These are phyloP conservation scores for Mythimna pallens DNA, from an alignment of 2,888 invertebrate species.

Conservation along the genomic window DNA sequence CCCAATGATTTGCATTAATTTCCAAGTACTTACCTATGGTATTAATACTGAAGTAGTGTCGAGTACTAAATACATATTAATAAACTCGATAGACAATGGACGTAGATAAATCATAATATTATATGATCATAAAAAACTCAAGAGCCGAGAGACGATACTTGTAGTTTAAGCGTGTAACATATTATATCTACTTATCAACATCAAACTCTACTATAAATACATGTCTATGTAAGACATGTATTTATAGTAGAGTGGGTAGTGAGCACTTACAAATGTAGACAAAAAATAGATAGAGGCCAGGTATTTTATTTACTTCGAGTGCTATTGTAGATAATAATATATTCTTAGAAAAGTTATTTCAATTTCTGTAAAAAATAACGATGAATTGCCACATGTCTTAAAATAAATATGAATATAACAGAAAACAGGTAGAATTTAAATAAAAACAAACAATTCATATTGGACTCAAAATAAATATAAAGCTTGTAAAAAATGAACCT, in stretches of 20 bases:
- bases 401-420: not conserved
- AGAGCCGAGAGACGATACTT: not conserved
- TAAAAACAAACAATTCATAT: not conserved
- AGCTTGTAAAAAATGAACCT: too few relatives aligned
- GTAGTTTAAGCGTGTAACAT: not conserved
- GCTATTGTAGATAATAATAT: not conserved
- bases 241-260: not conserved
- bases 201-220: too few relatives aligned
- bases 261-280: not conserved
- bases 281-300: not conserved
- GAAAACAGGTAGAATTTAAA: not conserved
- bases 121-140: slow-evolving; percentile 16
- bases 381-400: not conserved
- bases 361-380: not conserved
- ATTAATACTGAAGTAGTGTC: slow-evolving; percentile 27
- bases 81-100: slow-evolving; percentile 24
- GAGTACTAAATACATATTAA: slow-evolving; percentile 23
- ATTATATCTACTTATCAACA: not conserved
- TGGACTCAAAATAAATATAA: not conserved
- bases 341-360: not conserved
- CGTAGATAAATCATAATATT: slow-evolving; percentile 25
- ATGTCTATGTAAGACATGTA: too few relatives aligned
- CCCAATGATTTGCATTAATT: slow-evolving; percentile 8
- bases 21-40: not conserved
- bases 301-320: not conserved